Conservation (phyloP, 2,888 invertebrate genomes). For the Sminthurinus aureus region DNA sequence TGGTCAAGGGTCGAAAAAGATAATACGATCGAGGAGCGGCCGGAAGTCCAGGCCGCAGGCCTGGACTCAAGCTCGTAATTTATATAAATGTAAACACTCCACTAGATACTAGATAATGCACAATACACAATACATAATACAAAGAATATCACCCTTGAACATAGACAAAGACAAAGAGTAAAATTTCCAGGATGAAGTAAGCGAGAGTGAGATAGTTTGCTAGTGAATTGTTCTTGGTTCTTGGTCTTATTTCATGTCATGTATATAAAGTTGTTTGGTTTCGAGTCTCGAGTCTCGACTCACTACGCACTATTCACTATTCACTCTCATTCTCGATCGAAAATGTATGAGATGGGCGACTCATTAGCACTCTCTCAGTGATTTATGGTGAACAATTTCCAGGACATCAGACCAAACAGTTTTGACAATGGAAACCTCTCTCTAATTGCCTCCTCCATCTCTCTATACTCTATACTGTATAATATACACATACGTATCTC, state of each 20-base stretch:
- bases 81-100: no score
- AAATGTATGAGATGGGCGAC: conserved; percentile 49
- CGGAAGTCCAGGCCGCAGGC: no score
- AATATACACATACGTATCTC: not conserved
- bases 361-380: conserved; percentile 54
- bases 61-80: no score
- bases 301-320: no score
- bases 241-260: not conserved
- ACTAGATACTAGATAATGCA: no score
- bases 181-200: not conserved
- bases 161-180: no score
- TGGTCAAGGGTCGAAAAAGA: no score
- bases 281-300: no score
- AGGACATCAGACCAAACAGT: conserved; percentile 54
- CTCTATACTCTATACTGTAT: not conserved
- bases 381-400: conserved; percentile 57
- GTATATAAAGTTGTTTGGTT: conserved; percentile 21
- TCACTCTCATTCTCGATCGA: conserved; percentile 26
- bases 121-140: no score
- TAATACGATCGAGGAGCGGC: no score
- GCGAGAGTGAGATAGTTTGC: conserved; percentile 14
- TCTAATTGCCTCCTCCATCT: conserved; percentile 50
- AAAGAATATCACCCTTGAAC: no score
- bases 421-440: conserved; percentile 52
- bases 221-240: conserved; percentile 16